phyloP scores from a whole-genome alignment of 2,797 vertebrate genomes.

The Anas georgica region DNA sequence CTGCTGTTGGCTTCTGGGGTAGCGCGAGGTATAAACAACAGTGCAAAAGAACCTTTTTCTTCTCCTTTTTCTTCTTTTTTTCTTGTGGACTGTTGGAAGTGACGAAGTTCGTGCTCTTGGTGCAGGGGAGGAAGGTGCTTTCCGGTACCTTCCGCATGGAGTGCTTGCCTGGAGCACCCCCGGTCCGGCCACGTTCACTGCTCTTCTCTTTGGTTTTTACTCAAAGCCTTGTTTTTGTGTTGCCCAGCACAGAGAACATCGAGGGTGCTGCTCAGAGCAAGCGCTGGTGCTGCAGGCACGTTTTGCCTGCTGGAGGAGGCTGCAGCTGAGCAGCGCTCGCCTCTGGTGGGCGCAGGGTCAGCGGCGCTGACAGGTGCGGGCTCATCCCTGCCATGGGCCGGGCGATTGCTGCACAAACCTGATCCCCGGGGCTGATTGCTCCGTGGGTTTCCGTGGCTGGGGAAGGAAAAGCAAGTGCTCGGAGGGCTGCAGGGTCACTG shows the following conservation, averaged over 20 bases:
- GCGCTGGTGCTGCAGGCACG: fast-evolving
- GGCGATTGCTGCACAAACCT: conserved; percentile 1
- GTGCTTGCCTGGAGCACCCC: conserved; percentile 27
- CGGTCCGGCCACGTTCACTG: background rate
- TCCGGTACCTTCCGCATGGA: conserved; percentile 35
- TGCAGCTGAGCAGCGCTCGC: fast-evolving
- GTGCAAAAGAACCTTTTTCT: background rate
- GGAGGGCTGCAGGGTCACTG: background rate
- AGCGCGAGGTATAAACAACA: background rate
- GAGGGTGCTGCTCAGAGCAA: background rate
- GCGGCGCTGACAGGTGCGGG: background rate
- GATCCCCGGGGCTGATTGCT: background rate
- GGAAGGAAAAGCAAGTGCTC: background rate
- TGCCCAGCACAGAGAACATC: background rate
- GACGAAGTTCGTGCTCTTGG: background rate
- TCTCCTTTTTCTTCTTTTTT: background rate
- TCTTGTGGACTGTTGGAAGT: background rate
- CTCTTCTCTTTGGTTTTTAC: too few species aligned
- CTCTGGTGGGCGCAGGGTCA: fast-evolving
- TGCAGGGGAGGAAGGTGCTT: conserved; percentile 19
- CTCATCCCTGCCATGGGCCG: background rate
- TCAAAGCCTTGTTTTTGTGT: background rate
- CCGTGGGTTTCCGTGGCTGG: fast-evolving
- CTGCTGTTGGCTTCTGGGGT: background rate
- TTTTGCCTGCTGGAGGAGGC: background rate